Conservation (phyloP, 2,888 invertebrate species). For the Scotopteryx bipunctaria region DNA sequence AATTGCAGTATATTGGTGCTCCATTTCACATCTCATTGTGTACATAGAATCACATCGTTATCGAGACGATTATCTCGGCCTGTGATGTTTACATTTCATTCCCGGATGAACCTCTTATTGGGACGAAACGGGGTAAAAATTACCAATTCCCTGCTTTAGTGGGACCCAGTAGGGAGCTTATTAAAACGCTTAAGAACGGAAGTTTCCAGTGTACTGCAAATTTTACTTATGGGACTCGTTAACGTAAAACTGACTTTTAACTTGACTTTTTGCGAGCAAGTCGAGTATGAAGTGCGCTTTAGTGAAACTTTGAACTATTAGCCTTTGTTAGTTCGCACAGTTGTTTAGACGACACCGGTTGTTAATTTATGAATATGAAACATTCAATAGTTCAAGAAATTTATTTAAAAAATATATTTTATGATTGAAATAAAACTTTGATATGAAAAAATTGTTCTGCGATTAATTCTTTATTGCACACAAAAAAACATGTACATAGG, state of each 20-base stretch:
- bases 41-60: slow-evolving; percentile 20
- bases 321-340: slow-evolving; percentile 24
- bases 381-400: background rate
- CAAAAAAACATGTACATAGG: too few species aligned
- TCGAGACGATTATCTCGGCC: slow-evolving; percentile 23
- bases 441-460: too few species aligned
- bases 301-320: slow-evolving; percentile 22
- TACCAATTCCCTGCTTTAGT: slow-evolving; percentile 25
- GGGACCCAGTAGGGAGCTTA: slow-evolving; percentile 28
- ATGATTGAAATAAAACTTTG: too few species aligned
- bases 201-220: slow-evolving; percentile 29
- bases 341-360: slow-evolving; percentile 4
- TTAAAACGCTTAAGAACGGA: slow-evolving; percentile 30
- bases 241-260: slow-evolving; percentile 30
- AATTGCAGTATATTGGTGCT: too few species aligned
- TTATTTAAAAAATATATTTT: background rate
- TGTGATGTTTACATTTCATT: slow-evolving; percentile 49
- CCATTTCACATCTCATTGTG: slow-evolving; percentile 9
- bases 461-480: too few species aligned
- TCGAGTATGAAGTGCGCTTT: slow-evolving; percentile 26
- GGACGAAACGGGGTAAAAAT: slow-evolving; percentile 34
- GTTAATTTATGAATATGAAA: background rate
- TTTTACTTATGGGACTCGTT: slow-evolving; percentile 32
- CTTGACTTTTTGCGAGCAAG: slow-evolving; percentile 30
- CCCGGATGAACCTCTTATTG: slow-evolving; percentile 41